Conservation (phyloP, 2,888 invertebrate species). For the Tetheella fluctuosa region DNA sequence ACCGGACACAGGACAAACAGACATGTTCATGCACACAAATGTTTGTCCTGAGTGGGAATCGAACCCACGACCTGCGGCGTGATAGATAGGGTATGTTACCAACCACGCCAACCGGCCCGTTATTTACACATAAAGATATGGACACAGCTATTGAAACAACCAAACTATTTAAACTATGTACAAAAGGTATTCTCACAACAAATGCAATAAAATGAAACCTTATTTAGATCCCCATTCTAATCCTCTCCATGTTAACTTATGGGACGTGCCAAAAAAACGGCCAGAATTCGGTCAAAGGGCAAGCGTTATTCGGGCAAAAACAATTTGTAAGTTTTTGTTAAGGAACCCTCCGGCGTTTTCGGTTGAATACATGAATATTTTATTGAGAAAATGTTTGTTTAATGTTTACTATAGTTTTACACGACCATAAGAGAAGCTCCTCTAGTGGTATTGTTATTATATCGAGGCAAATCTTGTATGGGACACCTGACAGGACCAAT, state of each 20-base stretch:
- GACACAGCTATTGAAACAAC: too few relatives aligned
- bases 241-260: constrained; percentile 30
- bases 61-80: too few relatives aligned
- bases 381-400: constrained; percentile 20
- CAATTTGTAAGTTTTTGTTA: constrained; percentile 68
- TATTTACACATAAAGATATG: too few relatives aligned
- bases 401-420: background rate
- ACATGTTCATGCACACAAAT: too few relatives aligned
- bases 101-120: too few relatives aligned
- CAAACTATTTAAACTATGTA: constrained; percentile 17
- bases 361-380: constrained; percentile 63
- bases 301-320: constrained; percentile 56
- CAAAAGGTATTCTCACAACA: constrained; percentile 21
- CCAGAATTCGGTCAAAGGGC: constrained; percentile 46
- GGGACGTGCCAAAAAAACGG: constrained; percentile 40
- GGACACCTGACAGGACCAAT: too few relatives aligned
- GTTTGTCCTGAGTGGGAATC: too few relatives aligned
- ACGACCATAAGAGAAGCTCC: background rate
- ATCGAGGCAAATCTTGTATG: too few relatives aligned
- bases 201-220: constrained; percentile 35
- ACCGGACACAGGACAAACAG: too few relatives aligned
- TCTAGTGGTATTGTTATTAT: too few relatives aligned
- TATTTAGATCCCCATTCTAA: constrained; percentile 22
- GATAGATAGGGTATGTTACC: too few relatives aligned
- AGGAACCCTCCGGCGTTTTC: constrained; percentile 45